These are phyloP conservation scores for Odontophorus gujanensis DNA, from an alignment of 2,113 vertebrate species.

Conservation along the genomic window DNA sequence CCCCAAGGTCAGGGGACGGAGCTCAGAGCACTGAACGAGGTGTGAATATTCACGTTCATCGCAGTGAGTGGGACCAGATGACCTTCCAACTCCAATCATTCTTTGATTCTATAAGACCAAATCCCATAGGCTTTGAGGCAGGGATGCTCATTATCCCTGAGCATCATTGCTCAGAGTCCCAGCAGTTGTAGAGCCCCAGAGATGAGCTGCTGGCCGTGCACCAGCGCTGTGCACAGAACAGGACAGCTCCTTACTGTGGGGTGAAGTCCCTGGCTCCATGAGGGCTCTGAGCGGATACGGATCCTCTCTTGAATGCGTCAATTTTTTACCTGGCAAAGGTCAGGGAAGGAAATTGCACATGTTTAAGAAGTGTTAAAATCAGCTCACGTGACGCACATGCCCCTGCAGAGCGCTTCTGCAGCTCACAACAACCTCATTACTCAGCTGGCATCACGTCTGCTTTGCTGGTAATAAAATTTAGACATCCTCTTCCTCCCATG, in stretches of 20 bases:
- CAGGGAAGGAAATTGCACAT: background rate
- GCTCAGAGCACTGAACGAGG: background rate
- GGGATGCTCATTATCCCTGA: background rate
- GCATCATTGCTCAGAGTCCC: background rate
- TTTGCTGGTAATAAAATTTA: background rate
- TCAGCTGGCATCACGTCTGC: background rate
- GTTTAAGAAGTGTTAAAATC: background rate
- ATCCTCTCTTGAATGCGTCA: background rate
- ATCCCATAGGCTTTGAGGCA: background rate
- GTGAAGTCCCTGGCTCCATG: accelerated
- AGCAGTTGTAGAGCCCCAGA: background rate
- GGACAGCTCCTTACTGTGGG: background rate
- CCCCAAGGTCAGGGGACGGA: no score
- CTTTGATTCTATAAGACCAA: background rate
- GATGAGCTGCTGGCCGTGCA: accelerated
- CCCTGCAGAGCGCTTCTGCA: accelerated
- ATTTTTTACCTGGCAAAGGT: background rate
- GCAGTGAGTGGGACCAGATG: background rate
- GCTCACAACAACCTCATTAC: background rate
- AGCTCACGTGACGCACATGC: background rate
- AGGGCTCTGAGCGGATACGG: background rate
- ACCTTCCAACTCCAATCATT: background rate
- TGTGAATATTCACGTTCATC: no score
- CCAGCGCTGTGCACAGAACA: background rate
- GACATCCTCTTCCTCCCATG: constrained; percentile 66